Conservation (phyloP, 2,888 invertebrate genomes). For the Troilus luridus region DNA sequence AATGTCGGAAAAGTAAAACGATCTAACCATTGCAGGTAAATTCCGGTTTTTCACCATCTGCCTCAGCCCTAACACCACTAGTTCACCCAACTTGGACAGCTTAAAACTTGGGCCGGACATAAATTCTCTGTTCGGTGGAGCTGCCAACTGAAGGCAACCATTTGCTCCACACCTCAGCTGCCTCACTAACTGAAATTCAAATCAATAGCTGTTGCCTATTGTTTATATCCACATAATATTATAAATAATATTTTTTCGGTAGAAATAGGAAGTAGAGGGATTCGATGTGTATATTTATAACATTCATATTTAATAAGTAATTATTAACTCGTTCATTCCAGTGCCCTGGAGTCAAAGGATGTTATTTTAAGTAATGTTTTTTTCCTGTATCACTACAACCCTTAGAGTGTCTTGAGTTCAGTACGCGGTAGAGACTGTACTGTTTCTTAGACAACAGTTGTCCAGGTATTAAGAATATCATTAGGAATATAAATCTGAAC, state of each 20-base stretch:
- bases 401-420: too few species aligned
- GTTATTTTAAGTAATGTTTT: too few species aligned
- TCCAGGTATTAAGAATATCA: too few species aligned
- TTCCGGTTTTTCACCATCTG: not conserved
- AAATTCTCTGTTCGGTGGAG: not conserved
- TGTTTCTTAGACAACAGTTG: too few species aligned
- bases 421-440: too few species aligned
- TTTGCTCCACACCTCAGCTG: not conserved
- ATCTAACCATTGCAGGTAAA: not conserved
- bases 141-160: slow-evolving; percentile 4
- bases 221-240: not conserved
- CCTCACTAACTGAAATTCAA: slow-evolving; percentile 11
- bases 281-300: too few species aligned
- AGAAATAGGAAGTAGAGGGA: too few species aligned
- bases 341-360: too few species aligned
- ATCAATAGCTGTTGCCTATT: not conserved
- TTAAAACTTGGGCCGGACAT: not conserved
- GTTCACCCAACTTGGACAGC: slow-evolving; percentile 3
- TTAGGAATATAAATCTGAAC: too few species aligned
- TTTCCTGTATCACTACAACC: too few species aligned
- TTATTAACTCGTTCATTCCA: too few species aligned
- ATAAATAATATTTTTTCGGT: not conserved
- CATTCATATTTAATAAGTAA: too few species aligned
- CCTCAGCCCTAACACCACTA: not conserved
- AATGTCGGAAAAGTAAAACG: not conserved